These are phyloP conservation scores for Hydractinia echinata DNA, from an alignment of 30 jellyfish, hydroid and myxozoan species.

Conservation along the genomic window DNA sequence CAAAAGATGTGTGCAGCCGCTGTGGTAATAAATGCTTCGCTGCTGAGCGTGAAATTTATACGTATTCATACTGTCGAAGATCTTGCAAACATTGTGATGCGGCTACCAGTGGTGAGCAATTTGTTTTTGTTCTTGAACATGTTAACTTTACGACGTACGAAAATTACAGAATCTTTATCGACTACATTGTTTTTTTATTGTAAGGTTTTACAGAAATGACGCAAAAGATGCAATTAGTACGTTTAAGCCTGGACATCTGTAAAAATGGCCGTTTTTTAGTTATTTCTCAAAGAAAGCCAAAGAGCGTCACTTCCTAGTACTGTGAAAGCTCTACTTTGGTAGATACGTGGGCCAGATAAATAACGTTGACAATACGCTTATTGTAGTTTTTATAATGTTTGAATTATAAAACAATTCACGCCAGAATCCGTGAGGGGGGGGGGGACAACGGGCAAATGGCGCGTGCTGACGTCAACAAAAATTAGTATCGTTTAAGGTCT, in stretches of 20 bases:
- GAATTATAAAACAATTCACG: no score
- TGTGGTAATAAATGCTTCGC: constrained; percentile 79
- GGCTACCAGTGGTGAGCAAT: constrained; percentile 50
- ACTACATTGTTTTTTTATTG: neutral
- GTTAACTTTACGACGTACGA: neutral
- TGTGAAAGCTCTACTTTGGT: no score
- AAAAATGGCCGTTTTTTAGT: neutral
- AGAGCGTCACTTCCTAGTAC: no score
- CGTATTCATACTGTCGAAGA: constrained; percentile 80
- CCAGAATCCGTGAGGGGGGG: no score
- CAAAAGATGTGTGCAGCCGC: constrained; percentile 52
- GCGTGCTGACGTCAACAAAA: no score
- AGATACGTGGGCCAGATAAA: no score
- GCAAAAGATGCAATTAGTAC: no score
- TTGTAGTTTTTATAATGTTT: no score
- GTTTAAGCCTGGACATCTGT: neutral
- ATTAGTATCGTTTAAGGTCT: no score
- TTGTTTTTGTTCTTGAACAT: neutral
- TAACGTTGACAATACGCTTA: no score
- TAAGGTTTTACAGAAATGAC: neutral
- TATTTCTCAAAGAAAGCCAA: neutral
- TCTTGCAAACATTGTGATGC: constrained; percentile 85
- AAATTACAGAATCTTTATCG: no score
- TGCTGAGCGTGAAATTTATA: constrained; percentile 76
- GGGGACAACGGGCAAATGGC: no score